These are phyloP conservation scores for Callosobruchus maculatus DNA, from an alignment of 2,888 invertebrate genomes.

Conservation along the genomic window DNA sequence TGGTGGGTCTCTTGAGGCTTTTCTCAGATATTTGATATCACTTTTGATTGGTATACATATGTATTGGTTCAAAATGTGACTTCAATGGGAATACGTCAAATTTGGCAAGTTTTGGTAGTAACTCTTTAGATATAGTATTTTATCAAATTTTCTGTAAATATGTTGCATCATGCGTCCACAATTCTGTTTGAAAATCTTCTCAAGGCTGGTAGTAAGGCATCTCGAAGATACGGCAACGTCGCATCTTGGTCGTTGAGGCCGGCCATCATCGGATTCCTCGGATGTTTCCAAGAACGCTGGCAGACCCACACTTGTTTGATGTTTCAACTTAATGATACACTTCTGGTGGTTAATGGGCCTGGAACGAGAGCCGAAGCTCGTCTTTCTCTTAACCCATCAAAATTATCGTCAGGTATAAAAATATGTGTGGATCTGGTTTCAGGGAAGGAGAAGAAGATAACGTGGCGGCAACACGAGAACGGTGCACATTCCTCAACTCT, in stretches of 20 bases:
- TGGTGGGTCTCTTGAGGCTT: too few relatives aligned
- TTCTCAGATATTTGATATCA: too few relatives aligned
- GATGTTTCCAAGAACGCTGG: slow-evolving; percentile 32
- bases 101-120: too few relatives aligned
- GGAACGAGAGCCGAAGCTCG: background rate
- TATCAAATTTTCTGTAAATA: too few relatives aligned
- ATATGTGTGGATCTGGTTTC: background rate
- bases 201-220: slow-evolving; percentile 3
- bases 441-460: background rate
- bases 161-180: too few relatives aligned
- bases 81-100: too few relatives aligned
- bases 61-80: too few relatives aligned
- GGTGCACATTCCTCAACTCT: background rate
- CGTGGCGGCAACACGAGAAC: background rate
- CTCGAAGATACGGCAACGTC: background rate
- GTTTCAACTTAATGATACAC: slow-evolving; percentile 21
- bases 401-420: background rate
- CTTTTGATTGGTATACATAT: too few relatives aligned
- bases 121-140: too few relatives aligned
- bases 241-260: slow-evolving; percentile 32
- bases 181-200: too few relatives aligned
- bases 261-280: slow-evolving; percentile 39
- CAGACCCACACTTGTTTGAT: slow-evolving; percentile 22
- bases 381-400: slow-evolving; percentile 3
- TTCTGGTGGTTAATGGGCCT: slow-evolving; percentile 14